Conservation (phyloP, 2,113 vertebrate species). For the Nycticryphes semicollaris region DNA sequence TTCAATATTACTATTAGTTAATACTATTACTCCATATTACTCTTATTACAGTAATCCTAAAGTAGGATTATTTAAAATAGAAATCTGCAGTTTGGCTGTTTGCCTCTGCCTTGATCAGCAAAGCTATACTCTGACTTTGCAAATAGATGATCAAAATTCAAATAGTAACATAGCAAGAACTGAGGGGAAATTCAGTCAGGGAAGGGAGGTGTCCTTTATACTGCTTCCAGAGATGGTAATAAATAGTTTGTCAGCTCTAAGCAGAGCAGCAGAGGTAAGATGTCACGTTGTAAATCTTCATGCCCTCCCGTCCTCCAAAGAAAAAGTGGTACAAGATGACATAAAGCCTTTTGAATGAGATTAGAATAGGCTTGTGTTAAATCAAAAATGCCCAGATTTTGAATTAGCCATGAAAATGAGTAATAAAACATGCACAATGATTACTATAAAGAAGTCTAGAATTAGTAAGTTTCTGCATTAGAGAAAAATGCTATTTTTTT, state of each 20-base stretch:
- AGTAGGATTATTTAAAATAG: not conserved
- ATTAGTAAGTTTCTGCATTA: not conserved
- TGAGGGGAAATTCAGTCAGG: not conserved
- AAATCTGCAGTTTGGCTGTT: not conserved
- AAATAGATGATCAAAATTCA: not conserved
- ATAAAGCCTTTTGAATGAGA: conserved; percentile 2
- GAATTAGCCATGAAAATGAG: not conserved
- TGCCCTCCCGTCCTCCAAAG: not conserved
- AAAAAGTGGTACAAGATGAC: not conserved
- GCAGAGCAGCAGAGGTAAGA: not conserved
- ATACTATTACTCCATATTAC: not conserved
- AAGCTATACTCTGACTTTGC: not conserved
- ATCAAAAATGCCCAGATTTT: not conserved
- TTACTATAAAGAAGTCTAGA: not conserved
- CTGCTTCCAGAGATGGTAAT: not conserved
- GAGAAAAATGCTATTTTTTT: not conserved
- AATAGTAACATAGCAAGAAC: not conserved
- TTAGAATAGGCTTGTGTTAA: not conserved
- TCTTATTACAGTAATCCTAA: not conserved
- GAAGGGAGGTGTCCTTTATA: not conserved
- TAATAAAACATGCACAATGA: not conserved
- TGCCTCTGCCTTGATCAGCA: not conserved
- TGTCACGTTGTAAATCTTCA: conserved; percentile 14
- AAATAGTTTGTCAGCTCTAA: not conserved
- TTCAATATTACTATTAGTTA: not conserved